phyloP scores from a whole-genome alignment of 2,113 vertebrate species.

The Oplegnathus fasciatus region DNA sequence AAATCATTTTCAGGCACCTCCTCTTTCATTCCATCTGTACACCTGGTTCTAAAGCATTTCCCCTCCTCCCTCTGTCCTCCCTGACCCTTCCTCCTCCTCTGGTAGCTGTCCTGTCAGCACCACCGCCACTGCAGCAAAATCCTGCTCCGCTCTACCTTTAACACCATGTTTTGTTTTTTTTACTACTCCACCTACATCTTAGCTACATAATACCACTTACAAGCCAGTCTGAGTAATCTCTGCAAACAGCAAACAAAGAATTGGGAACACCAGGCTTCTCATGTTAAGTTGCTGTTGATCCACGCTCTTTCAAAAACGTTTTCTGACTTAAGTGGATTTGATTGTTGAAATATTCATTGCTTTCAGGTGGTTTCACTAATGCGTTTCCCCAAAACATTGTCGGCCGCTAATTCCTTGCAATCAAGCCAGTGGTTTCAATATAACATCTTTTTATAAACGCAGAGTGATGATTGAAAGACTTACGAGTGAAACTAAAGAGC shows the following conservation, averaged over 20 bases:
- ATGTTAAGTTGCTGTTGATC: not conserved
- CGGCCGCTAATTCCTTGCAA: not conserved
- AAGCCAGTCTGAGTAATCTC: slow-evolving; percentile 21
- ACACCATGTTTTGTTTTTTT: not conserved
- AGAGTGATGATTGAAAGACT: slow-evolving; percentile 21
- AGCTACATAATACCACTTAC: slow-evolving; percentile 1
- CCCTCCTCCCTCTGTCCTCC: slow-evolving; percentile 19
- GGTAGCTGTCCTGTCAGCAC: slow-evolving; percentile 72
- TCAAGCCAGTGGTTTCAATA: slow-evolving; percentile 13
- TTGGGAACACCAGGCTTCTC: not conserved
- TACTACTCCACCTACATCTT: slow-evolving; percentile 7
- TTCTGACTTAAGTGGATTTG: not conserved
- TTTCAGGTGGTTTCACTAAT: not conserved
- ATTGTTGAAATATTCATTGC: slow-evolving; percentile 11
- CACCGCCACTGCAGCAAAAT: slow-evolving; percentile 67
- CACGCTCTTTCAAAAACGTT: not conserved
- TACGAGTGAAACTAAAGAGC: slow-evolving; percentile 31
- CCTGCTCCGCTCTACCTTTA: slow-evolving; percentile 20
- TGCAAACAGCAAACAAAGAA: slow-evolving; percentile 20
- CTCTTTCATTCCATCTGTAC: slow-evolving; percentile 3
- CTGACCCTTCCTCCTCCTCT: slow-evolving; percentile 41
- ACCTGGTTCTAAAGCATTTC: slow-evolving; percentile 34
- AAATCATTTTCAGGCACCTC: slow-evolving; percentile 4
- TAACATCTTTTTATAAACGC: slow-evolving; percentile 16
- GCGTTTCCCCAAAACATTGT: not conserved